Evolutionary conservation across 2,888 invertebrate genomes (phyloP).

Genomic region (Altica lythri): DNA sequence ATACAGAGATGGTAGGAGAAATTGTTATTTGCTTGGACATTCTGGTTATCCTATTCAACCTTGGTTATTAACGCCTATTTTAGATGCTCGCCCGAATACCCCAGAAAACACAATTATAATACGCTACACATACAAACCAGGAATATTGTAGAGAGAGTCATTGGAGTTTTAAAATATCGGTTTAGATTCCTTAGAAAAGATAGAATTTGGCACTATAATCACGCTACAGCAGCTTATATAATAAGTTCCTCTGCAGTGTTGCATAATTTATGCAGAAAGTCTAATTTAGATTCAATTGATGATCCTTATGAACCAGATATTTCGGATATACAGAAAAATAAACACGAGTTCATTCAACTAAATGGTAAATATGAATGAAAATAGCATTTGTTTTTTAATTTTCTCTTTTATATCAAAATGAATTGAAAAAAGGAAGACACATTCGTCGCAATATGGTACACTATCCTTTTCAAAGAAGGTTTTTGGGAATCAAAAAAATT

Average conservation of each 20-base stretch:
- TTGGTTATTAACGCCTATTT: constrained; percentile 17
- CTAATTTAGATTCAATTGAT: constrained; percentile 7
- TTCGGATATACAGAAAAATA: background rate
- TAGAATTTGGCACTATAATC: constrained; percentile 13
- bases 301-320: constrained; percentile 6
- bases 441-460: too few relatives aligned
- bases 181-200: constrained; percentile 17
- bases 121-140: background rate
- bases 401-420: too few relatives aligned
- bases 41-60: constrained; percentile 18
- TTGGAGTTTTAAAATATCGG: constrained; percentile 21
- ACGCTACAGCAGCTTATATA: constrained; percentile 14
- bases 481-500: too few relatives aligned
- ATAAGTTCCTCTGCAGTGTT: constrained; percentile 22
- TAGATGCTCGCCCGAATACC: constrained; percentile 2
- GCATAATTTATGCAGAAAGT: constrained; percentile 23
- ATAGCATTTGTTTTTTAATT: too few relatives aligned
- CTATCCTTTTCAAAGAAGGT: too few relatives aligned
- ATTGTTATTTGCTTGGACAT: constrained; percentile 12
- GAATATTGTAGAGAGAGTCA: constrained; percentile 14
- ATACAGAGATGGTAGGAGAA: constrained; percentile 12
- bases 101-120: constrained; percentile 12
- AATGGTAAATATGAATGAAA: too few relatives aligned
- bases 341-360: too few relatives aligned
- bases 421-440: too few relatives aligned